Conservation (phyloP, 2,113 vertebrate species). For the Rutilus rutilus region DNA sequence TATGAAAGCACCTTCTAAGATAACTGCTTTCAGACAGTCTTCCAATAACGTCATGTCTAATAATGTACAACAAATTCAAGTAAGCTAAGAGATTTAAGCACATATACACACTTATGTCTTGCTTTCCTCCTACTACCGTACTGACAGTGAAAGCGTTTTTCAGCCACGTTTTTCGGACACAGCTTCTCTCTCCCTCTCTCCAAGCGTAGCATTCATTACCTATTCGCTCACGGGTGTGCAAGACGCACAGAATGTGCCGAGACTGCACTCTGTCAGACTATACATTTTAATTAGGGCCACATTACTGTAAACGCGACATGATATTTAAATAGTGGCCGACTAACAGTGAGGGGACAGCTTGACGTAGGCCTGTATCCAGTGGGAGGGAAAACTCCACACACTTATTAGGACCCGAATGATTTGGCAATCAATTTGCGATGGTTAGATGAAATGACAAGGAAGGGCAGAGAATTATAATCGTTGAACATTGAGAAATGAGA, state of each 20-base stretch:
- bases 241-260: constrained; percentile 23
- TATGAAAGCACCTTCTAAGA: constrained; percentile 13
- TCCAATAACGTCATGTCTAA: constrained; percentile 6
- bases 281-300: constrained; percentile 35
- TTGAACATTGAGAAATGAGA: constrained; percentile 43
- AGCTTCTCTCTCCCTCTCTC: constrained; percentile 17
- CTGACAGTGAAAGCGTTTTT: background rate
- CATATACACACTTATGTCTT: background rate
- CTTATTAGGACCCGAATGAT: constrained; percentile 42
- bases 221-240: background rate
- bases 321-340: constrained; percentile 27
- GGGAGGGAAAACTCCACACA: constrained; percentile 45
- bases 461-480: constrained; percentile 42
- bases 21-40: background rate
- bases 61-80: constrained; percentile 20
- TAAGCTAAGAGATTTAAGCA: background rate
- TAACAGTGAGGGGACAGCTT: constrained; percentile 32
- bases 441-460: constrained; percentile 62
- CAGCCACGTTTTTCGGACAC: background rate
- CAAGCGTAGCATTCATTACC: background rate
- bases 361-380: constrained; percentile 38
- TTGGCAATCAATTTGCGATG: constrained; percentile 55
- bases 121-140: background rate
- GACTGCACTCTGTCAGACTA: constrained; percentile 36
- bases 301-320: constrained; percentile 32